These are phyloP conservation scores for Bufo bufo DNA, from an alignment of 2,113 vertebrate species.

Conservation along the genomic window DNA sequence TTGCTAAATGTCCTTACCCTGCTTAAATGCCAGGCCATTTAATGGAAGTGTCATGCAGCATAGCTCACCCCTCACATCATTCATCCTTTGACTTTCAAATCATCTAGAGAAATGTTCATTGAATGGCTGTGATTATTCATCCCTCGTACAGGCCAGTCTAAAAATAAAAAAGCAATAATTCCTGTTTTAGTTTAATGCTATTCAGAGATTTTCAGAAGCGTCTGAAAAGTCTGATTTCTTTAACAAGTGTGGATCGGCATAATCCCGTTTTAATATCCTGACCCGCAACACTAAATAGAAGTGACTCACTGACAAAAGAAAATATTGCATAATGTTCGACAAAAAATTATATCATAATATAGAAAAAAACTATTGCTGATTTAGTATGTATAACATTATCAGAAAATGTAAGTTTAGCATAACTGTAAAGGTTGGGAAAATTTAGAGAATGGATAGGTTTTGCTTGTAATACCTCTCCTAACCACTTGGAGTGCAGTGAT, in stretches of 20 bases:
- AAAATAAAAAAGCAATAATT: conserved; percentile 37
- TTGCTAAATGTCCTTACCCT: conserved; percentile 2
- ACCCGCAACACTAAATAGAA: neutral
- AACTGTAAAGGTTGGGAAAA: neutral
- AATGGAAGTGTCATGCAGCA: conserved; percentile 14
- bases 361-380: neutral
- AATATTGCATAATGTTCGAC: neutral
- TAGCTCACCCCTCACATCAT: neutral
- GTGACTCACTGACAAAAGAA: neutral
- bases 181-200: conserved; percentile 15
- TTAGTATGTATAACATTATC: neutral
- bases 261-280: neutral
- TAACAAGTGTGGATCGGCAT: neutral
- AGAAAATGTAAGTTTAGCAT: neutral
- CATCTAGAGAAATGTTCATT: neutral
- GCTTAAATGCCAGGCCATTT: neutral
- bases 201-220: neutral
- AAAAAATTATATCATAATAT: neutral
- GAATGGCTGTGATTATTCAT: conserved; percentile 19
- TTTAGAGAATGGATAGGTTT: neutral
- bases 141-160: neutral
- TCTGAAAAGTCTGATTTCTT: neutral
- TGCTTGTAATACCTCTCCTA: neutral
- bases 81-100: conserved; percentile 32
- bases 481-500: neutral